Base-by-base conservation (phyloP, 2,113 vertebrate genomes). In the Falcunculus frontatus region DNA sequence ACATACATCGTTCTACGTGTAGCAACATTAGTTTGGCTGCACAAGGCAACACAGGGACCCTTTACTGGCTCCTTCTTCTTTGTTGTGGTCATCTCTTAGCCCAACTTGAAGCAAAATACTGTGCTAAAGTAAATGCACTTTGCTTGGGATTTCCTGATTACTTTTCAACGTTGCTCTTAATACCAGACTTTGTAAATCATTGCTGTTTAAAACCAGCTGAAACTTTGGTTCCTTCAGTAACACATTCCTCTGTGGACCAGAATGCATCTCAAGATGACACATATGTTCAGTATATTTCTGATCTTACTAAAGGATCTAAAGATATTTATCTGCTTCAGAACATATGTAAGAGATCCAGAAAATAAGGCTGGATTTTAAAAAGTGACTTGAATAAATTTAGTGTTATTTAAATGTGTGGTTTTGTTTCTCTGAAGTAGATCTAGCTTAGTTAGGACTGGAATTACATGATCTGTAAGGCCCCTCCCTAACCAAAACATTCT, bases 1-100 rank as follows among this genome's bases (percentile, higher is more conserved):
- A 5, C 11, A 32, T 9, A 37, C 16, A 11, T 55, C 59, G 27
- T 30, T 19, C 4, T 41, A 21, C 0, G 0, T 35, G 32, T 1
- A 49, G 0, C 22, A 83, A 27, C 11, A 11, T 15, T 39, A n/a
- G 32, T 72, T 84, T 55, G 29, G 2, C 20, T 82, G 30, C 14
- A 16, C 1, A 2, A 56, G 9, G 17, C 13, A 57, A 10, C 20
- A 13, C 18, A 63, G 26, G 50, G 59, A 17, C 10, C 5, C 12
- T 60, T 59, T 37, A 56, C 16, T 1, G 1, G 1, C 3, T 73
- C 6, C 17, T 74, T 41, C 26, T 76, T 4, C 46, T 69, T 39
- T 33, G 6, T 11, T 44, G 29, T 70, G 16, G 25, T 16, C 8
- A 11, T 44, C 7, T 70, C 16, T 57, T 42, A 50, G 7, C 2